phyloP scores from a whole-genome alignment of 2,888 invertebrate species.

The Acanthoscelides obtectus region DNA sequence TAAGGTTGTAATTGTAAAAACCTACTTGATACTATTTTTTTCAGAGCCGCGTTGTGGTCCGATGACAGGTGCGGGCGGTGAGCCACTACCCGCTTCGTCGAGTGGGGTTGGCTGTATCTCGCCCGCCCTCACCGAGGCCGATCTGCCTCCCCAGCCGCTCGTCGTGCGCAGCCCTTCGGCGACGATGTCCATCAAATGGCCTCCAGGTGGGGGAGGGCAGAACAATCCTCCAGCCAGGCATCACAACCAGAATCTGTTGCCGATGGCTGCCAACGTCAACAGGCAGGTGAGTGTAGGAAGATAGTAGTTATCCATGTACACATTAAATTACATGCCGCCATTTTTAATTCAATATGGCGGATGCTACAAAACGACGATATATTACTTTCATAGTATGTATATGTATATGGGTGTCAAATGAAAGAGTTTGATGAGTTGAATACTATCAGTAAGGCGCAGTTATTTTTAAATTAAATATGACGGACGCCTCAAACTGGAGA shows the following conservation, averaged over 20 bases:
- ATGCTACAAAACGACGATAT: too few species aligned
- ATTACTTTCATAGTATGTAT: too few species aligned
- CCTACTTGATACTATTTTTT: too few species aligned
- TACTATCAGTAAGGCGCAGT: too few species aligned
- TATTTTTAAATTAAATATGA: too few species aligned
- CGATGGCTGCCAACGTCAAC: conserved; percentile 21
- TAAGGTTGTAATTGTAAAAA: too few species aligned
- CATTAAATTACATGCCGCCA: too few species aligned
- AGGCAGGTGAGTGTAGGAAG: conserved; percentile 49
- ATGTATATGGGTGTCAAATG: too few species aligned
- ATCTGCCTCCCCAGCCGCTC: conserved; percentile 68
- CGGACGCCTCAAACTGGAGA: too few species aligned
- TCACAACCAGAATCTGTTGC: conserved; percentile 26
- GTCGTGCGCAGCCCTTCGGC: conserved; percentile 65
- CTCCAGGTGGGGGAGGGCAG: conserved; percentile 24
- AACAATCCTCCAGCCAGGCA: conserved; percentile 43
- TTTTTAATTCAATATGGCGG: too few species aligned
- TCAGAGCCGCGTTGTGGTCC: conserved; percentile 70
- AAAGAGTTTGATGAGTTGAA: too few species aligned
- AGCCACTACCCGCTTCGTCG: conserved; percentile 47
- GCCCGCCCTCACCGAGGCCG: conserved; percentile 56
- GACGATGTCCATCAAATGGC: conserved; percentile 53
- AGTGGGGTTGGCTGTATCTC: conserved; percentile 44
- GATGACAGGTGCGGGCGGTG: conserved; percentile 53
- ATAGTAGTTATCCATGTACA: too few species aligned